Evolutionary conservation across 1,140 invertebrate genomes (phyloP), one percentile per base, ranked within the genome.

Genomic region (Carposina sasakii): DNA sequence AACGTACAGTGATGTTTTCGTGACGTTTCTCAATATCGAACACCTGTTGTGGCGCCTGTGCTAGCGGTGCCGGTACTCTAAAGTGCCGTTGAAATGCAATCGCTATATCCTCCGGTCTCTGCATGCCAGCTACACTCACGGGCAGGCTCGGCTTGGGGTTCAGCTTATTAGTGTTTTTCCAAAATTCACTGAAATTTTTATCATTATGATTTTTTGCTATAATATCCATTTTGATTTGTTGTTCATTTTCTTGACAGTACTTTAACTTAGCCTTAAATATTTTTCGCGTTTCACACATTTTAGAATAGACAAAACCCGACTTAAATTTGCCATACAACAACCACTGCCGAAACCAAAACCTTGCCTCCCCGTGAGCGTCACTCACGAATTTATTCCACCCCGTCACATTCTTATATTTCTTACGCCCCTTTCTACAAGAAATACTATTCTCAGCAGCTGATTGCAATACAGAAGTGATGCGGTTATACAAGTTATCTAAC

Each of bases 211-310:
- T 23, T 17, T 26, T n/a, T 9, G 45, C 45, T 2, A 37, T 37
- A 1, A 37, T 48, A 26, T 48, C 19, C 20, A 34, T 37, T 48
- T 48, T 37, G 6, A 48, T 48, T 26, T 48, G 33, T 23, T 28
- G n/a, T 24, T 48, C 21, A 37, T 48, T 48, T 8, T 48, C 39
- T 13, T 48, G 33, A 48, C 45, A 48, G 21, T 23, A 48, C 17
- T 19, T 39, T 34, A 37, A 39, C 28, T 39, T 48, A 17, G 21
- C 3, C 23, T 48, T 48, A 36, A 48, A 48, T 3, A 26, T 13
- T 2, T 16, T 19, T 9, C 45, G 13, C 4, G 45, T 16, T 37
- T 37, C 33, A 15, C n/a, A 36, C 45, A 48, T 39, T 4, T 37
- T 17, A 24, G 17, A 10, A 48, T 16, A 37, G 26, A 37, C 15